These are phyloP conservation scores for Neodiprion lecontei DNA, from an alignment of 1,140 invertebrate species.

Conservation along the genomic window DNA sequence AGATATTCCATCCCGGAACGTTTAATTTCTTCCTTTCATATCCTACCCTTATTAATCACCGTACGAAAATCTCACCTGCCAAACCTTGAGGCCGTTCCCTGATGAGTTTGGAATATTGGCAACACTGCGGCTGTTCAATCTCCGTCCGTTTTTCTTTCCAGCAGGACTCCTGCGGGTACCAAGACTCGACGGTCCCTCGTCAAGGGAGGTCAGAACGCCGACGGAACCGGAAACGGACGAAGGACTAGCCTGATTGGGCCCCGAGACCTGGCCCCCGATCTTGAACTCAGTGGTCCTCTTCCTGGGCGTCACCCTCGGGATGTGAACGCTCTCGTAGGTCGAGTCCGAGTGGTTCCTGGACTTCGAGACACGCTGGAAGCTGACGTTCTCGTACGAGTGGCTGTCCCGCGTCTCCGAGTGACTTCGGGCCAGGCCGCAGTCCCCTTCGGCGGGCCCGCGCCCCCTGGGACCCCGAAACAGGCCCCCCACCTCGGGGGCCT, in stretches of 20 bases:
- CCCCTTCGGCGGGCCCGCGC: conserved; percentile 33
- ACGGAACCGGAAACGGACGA: conserved; percentile 23
- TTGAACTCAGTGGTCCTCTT: conserved; percentile 49
- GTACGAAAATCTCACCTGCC: conserved; percentile 35
- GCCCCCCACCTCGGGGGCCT: conserved; percentile 41
- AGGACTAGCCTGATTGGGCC: conserved; percentile 30
- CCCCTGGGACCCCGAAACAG: conserved; percentile 35
- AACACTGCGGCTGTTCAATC: conserved; percentile 46
- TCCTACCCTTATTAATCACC: no score
- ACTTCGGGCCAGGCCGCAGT: conserved; percentile 21
- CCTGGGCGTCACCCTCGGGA: conserved; percentile 46
- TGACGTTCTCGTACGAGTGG: background rate
- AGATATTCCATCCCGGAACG: no score
- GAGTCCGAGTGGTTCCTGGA: conserved; percentile 30
- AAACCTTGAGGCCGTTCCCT: conserved; percentile 34
- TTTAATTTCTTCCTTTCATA: no score
- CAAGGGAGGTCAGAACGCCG: conserved; percentile 25
- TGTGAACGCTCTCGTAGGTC: conserved; percentile 49
- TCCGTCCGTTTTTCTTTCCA: conserved; percentile 38
- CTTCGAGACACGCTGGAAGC: conserved; percentile 34
- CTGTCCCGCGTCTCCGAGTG: background rate
- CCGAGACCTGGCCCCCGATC: conserved; percentile 47
- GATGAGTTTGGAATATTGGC: conserved; percentile 48
- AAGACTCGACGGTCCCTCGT: conserved; percentile 44
- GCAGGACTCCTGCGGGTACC: conserved; percentile 38